Base-by-base conservation (phyloP, 2,888 invertebrate genomes). In the Drosophila antonietae region DNA sequence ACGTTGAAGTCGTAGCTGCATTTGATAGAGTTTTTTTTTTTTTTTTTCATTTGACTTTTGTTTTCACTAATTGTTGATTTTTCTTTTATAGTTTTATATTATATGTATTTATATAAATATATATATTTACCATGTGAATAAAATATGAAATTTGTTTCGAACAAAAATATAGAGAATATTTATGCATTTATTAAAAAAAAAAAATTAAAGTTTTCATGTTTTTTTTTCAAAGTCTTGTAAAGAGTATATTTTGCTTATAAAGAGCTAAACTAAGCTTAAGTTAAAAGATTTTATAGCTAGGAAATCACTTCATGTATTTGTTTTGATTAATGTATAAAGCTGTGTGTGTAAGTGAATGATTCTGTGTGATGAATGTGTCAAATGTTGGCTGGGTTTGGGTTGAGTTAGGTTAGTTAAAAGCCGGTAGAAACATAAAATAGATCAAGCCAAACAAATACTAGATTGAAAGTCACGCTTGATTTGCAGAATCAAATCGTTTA, bases 211-310 rank as follows among this genome's bases (percentile, higher is more conserved):
- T 65, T 66, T 67, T 52, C 51, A 57, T 41, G 18, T 31, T 57
- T 64, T 62, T 20, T 64, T 65, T 43, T 43, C 15, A 63, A 62
- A 76, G 59, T 52, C 49, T 78, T 56, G 52, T 66, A 72, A 51
- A 72, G 61, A 73, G 68, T 52, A 61, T 84, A 74, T 83, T 51
- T 51, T 53, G 65, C 69, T 75, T 83, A 78, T 52, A 71, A 64
- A 67, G 76, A 65, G 75, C 77, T 87, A 77, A 64, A 66, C 86
- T 83, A 77, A 28, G 77, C 80, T 84, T 88, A 84, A 68, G 63
- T 72, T 86, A 75, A 56, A 56, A 28, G 53, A 69, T 69, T 55
- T 55, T 72, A 77, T 53, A 63, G 58, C 60, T 80, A 76, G 41
- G 8, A 39, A 53, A n/a, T 39, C 53, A 53, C 9, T 20, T 41